Evolutionary conservation across 2,113 vertebrate species (phyloP), one percentile per base, ranked within the genome.

Genomic region (Clarias magur): DNA sequence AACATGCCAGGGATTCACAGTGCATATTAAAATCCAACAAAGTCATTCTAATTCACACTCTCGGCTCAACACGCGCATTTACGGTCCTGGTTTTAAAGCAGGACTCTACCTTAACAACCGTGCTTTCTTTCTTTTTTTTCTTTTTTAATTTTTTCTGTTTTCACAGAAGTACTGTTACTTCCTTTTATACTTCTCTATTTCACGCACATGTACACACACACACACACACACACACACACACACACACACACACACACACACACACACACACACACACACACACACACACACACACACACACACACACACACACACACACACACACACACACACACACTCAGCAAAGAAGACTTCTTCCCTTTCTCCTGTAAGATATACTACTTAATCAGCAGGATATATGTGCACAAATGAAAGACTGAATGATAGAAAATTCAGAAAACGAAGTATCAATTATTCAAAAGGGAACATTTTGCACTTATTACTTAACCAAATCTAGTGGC

Each of bases 401-500:
- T 76, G 86, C 86, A 82, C 86, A 91, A 90, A 91, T 91, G 89
- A 91, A 87, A 90, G 88, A 88, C 88, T 91, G 92, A 92, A 90
- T 90, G 85, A 89, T 83, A 89, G 88, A 91, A 88, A 91, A 91
- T 63, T 89, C 81, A 82, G 90, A 63, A 73, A 88, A 88, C 85
- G 88, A 88, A 84, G 78, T 85, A 94, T 94, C 92, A 93, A 93
- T 93, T 93, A 94, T 94, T 94, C 92, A 94, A 88, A 79, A 89
- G 65, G 67, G 89, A 93, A 93, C 89, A 92, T 92, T 91, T 92
- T 93, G 91, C 89, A 90, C 91, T 93, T 93, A 93, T 92, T 91
- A 91, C 92, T 93, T 92, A 91, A 93, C 91, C 92, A 91, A 93
- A 94, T 93, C 92, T 88, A 89, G 90, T 83, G 89, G 90, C 92